Evolutionary conservation across 2,113 vertebrate genomes (phyloP).

Genomic region (Apeltes quadracus): DNA sequence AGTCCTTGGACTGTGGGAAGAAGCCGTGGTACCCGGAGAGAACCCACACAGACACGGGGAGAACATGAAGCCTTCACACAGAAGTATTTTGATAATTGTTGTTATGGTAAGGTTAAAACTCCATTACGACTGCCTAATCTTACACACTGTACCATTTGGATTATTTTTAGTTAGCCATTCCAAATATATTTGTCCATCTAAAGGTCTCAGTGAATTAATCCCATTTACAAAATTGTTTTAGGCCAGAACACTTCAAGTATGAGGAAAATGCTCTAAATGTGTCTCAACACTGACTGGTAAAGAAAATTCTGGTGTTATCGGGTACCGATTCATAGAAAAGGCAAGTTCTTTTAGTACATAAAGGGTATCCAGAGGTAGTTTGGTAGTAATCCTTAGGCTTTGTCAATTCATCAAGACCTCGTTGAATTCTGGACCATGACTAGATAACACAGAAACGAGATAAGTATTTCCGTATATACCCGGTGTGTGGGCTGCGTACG

Average conservation of each 20-base stretch:
- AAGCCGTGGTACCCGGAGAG: too few species aligned
- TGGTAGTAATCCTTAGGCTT: neutral
- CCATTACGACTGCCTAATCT: neutral
- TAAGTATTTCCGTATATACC: too few species aligned
- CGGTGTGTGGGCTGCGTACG: slow-evolving; percentile 29
- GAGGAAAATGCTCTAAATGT: too few species aligned
- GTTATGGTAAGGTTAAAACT: neutral
- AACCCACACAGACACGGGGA: too few species aligned
- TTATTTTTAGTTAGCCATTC: neutral
- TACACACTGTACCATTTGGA: neutral
- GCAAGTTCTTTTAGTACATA: neutral
- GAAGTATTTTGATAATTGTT: neutral
- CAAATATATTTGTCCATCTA: neutral
- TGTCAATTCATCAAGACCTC: slow-evolving; percentile 14
- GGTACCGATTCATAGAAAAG: neutral
- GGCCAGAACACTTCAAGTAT: too few species aligned
- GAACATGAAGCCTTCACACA: too few species aligned
- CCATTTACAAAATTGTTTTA: too few species aligned
- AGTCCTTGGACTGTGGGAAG: too few species aligned
- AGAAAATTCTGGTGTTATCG: neutral
- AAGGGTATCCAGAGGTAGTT: neutral
- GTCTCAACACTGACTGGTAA: neutral
- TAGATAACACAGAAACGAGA: slow-evolving; percentile 17
- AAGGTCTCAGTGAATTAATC: neutral
- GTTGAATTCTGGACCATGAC: neutral